phyloP scores from a whole-genome alignment of 92 coral and sea anemone genomes.

The Palythoa caribaeorum region DNA sequence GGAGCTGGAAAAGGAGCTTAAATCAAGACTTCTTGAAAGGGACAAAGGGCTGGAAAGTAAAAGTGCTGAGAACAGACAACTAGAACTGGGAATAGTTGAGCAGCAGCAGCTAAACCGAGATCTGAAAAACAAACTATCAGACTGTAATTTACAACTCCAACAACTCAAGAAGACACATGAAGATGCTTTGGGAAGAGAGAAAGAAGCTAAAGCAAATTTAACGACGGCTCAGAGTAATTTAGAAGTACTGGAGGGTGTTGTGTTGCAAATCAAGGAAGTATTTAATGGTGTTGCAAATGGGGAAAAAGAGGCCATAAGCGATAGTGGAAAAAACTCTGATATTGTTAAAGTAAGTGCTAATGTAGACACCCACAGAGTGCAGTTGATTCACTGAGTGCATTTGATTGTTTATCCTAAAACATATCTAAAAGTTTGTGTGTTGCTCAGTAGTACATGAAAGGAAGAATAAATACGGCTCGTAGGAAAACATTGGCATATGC shows the following conservation, averaged over 20 bases:
- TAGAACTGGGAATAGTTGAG: slow-evolving; percentile 73
- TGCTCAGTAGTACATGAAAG: too few species aligned
- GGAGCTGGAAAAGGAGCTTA: slow-evolving; percentile 86
- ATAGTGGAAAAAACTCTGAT: slow-evolving; percentile 19
- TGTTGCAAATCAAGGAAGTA: slow-evolving; percentile 27
- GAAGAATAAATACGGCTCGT: too few species aligned
- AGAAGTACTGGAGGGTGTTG: slow-evolving; percentile 27
- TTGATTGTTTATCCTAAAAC: not conserved
- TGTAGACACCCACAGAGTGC: too few species aligned
- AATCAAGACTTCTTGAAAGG: slow-evolving; percentile 79
- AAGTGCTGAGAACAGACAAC: slow-evolving; percentile 81
- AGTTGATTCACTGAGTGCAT: too few species aligned
- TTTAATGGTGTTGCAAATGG: not conserved
- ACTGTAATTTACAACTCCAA: slow-evolving; percentile 30
- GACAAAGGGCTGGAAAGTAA: slow-evolving; percentile 91
- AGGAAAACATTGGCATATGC: too few species aligned
- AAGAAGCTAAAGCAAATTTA: slow-evolving; percentile 43
- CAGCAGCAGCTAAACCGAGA: slow-evolving; percentile 76
- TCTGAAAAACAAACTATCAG: slow-evolving; percentile 59
- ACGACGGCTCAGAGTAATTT: slow-evolving; percentile 21
- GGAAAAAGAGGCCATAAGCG: not conserved
- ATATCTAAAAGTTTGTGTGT: not conserved
- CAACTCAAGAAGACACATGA: slow-evolving; percentile 15
- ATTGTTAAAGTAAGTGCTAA: slow-evolving; percentile 21
- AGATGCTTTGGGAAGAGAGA: slow-evolving; percentile 28